Evolutionary conservation across 30 jellyfish, hydroid and myxozoan genomes (phyloP), one percentile per base, ranked within the genome.

Genomic region (Pseudorhiza aurosa): DNA sequence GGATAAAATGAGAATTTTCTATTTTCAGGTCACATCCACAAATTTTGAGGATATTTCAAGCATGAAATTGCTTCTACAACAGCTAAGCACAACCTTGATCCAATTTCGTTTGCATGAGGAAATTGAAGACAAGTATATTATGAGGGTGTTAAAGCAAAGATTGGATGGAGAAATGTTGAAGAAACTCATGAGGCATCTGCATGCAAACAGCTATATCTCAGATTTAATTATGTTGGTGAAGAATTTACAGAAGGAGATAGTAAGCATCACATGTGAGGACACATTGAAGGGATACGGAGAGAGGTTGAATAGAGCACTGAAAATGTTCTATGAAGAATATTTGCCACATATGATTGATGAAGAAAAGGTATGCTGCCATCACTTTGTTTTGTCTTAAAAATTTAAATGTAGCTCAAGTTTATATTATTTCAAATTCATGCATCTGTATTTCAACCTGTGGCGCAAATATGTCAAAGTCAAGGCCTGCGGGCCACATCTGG

Each of bases 301-400:
- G 59, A 56, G 60, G 37, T 68, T 92, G 58, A 65, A 65, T 28
- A 77, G 53, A 17, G 84, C 95, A 29, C 63, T 92, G 62, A 69
- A 53, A 37, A 64, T 39, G 64, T 92, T 92, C 51, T 92, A 80
- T 59, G 88, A 81, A 51, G 96, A 92, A 22, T 92, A 92, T 67
- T 25, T 92, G 69, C 98, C 98, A 8, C 98, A 92, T 56, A 92
- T 92, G 98, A 74, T 85, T 50, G 96, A 84, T 59, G 98, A 92
- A 58, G 98, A 92, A 65, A 87, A 86, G 98, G 98, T 92, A 21
- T 15, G n/a, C n/a, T n/a, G n/a, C n/a, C n/a, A n/a, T n/a, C n/a
- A n/a, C n/a, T n/a, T n/a, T n/a, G 58, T 15, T 58, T 27, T 4
- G 56, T 25, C 27, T 58, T 19, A 15, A 42, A 42, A 15, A 9